Evolutionary conservation across 2,113 vertebrate species (phyloP).

Genomic region (Argyrosomus japonicus): DNA sequence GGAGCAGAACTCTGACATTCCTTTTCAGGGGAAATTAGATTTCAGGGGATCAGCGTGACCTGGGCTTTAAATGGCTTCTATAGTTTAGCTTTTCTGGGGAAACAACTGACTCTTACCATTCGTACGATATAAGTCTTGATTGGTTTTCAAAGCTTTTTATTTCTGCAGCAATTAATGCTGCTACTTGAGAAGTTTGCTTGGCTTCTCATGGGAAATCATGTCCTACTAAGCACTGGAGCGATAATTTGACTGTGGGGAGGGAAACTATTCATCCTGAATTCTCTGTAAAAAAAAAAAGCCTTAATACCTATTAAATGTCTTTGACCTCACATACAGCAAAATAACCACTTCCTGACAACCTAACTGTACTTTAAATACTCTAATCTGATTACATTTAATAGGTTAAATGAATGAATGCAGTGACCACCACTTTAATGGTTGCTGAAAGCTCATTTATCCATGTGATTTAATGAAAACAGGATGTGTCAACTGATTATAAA

Average conservation of each 20-base stretch:
- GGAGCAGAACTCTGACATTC: slow-evolving; percentile 60
- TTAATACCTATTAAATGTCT: neutral
- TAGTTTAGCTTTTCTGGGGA: slow-evolving; percentile 33
- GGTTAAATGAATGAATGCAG: slow-evolving; percentile 14
- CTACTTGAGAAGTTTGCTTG: slow-evolving; percentile 38
- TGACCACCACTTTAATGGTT: neutral
- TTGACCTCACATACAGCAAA: slow-evolving; percentile 7
- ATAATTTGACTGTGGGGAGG: slow-evolving; percentile 5
- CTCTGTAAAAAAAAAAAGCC: slow-evolving; percentile 6
- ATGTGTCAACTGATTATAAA: slow-evolving; percentile 25
- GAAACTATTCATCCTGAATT: slow-evolving; percentile 16
- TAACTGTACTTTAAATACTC: slow-evolving; percentile 26
- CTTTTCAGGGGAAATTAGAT: slow-evolving; percentile 58
- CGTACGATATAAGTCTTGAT: neutral
- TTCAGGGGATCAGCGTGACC: slow-evolving; percentile 45
- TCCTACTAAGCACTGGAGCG: slow-evolving; percentile 7
- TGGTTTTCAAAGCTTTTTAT: slow-evolving; percentile 18
- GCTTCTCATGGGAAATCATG: slow-evolving; percentile 27
- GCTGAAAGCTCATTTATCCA: slow-evolving; percentile 29
- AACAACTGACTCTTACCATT: slow-evolving; percentile 5
- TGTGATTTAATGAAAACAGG: slow-evolving; percentile 39
- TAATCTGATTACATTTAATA: neutral
- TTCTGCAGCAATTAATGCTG: slow-evolving; percentile 30
- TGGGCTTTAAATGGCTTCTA: slow-evolving; percentile 46
- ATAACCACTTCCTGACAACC: slow-evolving; percentile 20